These are phyloP conservation scores for Poeciliopsis prolifica DNA, from an alignment of 2,113 vertebrate species.

Conservation along the genomic window DNA sequence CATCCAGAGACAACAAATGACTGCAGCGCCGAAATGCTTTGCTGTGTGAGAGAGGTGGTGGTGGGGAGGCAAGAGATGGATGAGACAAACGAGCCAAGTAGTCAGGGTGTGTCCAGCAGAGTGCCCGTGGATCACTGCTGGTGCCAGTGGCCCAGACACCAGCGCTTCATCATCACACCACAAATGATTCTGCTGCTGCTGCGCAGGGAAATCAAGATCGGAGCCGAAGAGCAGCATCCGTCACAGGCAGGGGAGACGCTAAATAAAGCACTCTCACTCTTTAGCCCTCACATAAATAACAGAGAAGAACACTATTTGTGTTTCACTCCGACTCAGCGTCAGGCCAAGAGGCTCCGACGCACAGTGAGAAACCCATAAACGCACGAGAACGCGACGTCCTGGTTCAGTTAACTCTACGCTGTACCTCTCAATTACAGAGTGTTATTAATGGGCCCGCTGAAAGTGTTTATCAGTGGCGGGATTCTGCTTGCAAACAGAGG, in stretches of 20 bases:
- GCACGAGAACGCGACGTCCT: background rate
- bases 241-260: constrained; percentile 15
- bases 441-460: constrained; percentile 71
- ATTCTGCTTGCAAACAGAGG: constrained; percentile 70
- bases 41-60: background rate
- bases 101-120: constrained; percentile 66
- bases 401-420: constrained; percentile 15
- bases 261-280: constrained; percentile 30
- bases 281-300: constrained; percentile 44
- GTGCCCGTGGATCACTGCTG: constrained; percentile 65
- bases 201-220: constrained; percentile 45
- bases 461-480: constrained; percentile 60
- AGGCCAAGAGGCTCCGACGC: background rate
- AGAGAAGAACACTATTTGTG: constrained; percentile 1
- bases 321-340: constrained; percentile 21
- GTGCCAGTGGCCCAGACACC: constrained; percentile 56
- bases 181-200: constrained; percentile 35
- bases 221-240: constrained; percentile 12
- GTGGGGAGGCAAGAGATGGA: constrained; percentile 48
- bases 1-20: constrained; percentile 35
- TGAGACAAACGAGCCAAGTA: constrained; percentile 45
- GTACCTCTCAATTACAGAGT: constrained; percentile 59
- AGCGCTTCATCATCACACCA: constrained; percentile 52
- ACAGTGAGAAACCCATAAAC: constrained; percentile 11
- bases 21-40: constrained; percentile 27